These are phyloP conservation scores for Trachemys scripta DNA, from an alignment of 2,113 vertebrate species.

Conservation along the genomic window DNA sequence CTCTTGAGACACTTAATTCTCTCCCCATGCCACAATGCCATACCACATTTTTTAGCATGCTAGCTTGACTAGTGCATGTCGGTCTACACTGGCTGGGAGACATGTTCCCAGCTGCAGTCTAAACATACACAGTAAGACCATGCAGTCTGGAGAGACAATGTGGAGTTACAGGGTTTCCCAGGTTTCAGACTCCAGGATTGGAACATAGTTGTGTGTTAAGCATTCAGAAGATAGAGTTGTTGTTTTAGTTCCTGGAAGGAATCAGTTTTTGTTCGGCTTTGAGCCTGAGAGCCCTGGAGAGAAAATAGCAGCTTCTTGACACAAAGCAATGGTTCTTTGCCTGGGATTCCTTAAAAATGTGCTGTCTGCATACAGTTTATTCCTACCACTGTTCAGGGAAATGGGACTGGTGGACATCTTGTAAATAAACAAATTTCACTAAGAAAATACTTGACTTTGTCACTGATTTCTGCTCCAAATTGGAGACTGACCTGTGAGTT, in stretches of 20 bases:
- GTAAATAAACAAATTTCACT: background rate
- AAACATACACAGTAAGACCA: too few species aligned
- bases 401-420: background rate
- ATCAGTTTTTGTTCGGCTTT: background rate
- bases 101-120: too few species aligned
- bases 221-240: background rate
- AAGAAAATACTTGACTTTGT: background rate
- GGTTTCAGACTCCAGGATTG: background rate
- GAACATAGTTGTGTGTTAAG: background rate
- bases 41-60: too few species aligned
- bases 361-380: background rate
- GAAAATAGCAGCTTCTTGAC: too few species aligned
- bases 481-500: background rate
- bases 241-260: background rate
- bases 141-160: too few species aligned
- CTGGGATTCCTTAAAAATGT: too few species aligned
- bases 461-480: background rate
- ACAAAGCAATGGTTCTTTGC: too few species aligned
- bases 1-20: too few species aligned
- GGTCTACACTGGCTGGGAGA: too few species aligned
- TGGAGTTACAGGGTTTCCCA: background rate
- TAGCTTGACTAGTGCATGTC: too few species aligned
- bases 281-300: background rate
- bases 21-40: too few species aligned
- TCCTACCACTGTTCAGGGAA: background rate